Percentiles rank a stretch among this genome's conserved stretches.
These are phyloP conservation scores for Plumapathes pennacea DNA, from an alignment of 92 coral and sea anemone genomes.

Conservation along the genomic window DNA sequence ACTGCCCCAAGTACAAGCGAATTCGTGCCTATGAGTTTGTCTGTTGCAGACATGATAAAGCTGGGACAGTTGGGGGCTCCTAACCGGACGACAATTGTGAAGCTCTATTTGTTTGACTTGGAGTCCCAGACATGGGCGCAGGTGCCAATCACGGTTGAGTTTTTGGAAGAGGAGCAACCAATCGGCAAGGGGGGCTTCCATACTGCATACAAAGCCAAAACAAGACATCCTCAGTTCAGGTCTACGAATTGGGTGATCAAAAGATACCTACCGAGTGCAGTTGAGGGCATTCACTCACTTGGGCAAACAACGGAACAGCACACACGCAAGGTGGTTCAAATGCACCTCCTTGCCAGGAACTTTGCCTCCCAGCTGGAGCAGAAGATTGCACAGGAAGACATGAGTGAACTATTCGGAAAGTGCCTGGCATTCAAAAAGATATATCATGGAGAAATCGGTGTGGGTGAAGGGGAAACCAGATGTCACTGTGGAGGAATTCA, in stretches of 20 bases:
- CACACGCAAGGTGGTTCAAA: slow-evolving; percentile 53
- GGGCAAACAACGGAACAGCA: slow-evolving; percentile 47
- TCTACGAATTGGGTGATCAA: slow-evolving; percentile 53
- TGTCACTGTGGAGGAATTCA: slow-evolving; percentile 26
- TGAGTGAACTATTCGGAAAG: slow-evolving; percentile 9
- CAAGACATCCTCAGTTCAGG: slow-evolving; percentile 17
- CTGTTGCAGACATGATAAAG: slow-evolving; percentile 51
- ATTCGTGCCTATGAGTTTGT: slow-evolving; percentile 43
- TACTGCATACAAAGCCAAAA: slow-evolving; percentile 44
- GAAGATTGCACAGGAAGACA: slow-evolving; percentile 13
- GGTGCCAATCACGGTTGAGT: slow-evolving; percentile 41
- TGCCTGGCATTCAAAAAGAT: slow-evolving; percentile 22
- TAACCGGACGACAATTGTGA: slow-evolving; percentile 20
- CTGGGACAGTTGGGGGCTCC: slow-evolving; percentile 45
- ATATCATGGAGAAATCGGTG: slow-evolving; percentile 9
- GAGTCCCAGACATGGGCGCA: slow-evolving; percentile 41
- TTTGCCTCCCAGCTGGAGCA: slow-evolving; percentile 35
- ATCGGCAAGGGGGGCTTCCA: slow-evolving; percentile 53
- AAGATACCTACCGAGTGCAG: slow-evolving; percentile 38
- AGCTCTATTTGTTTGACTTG: slow-evolving; percentile 41
- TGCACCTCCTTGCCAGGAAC: slow-evolving; percentile 51
- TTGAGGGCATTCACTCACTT: slow-evolving; percentile 16
- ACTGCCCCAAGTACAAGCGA: slow-evolving; percentile 42
- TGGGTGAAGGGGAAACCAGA: slow-evolving; percentile 33
- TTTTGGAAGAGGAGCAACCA: slow-evolving; percentile 25